A percentile compares a stretch with the other conserved stretches of the same genome.
Evolutionary conservation across 1,140 invertebrate genomes (phyloP).

Genomic region (Bradysia coprophila): DNA sequence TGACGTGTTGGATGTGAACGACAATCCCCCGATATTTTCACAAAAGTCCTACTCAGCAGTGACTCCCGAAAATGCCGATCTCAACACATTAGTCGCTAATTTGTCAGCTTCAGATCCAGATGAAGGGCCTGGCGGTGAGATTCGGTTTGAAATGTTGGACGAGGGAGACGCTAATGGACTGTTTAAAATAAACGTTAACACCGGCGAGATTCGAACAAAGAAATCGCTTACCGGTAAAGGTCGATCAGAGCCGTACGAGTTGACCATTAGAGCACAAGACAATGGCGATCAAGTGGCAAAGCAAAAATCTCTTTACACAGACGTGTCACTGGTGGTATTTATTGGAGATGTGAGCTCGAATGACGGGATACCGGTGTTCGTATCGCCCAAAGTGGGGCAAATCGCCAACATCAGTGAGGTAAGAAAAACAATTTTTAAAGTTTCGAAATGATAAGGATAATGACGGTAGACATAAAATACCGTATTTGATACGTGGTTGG

Average conservation of each 20-base stretch:
- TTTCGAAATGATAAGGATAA: slow-evolving; percentile 1
- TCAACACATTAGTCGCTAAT: slow-evolving; percentile 44
- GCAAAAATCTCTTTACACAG: slow-evolving; percentile 29
- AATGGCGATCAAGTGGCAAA: slow-evolving; percentile 35
- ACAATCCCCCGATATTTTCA: slow-evolving; percentile 39
- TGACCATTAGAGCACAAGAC: slow-evolving; percentile 50
- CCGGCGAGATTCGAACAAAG: slow-evolving; percentile 44
- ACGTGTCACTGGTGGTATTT: slow-evolving; percentile 42
- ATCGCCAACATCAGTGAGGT: slow-evolving; percentile 50
- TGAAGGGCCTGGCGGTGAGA: slow-evolving; percentile 42
- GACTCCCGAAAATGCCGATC: slow-evolving; percentile 46
- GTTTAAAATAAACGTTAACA: slow-evolving; percentile 44
- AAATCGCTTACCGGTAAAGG: slow-evolving; percentile 54
- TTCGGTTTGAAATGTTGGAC: slow-evolving; percentile 48
- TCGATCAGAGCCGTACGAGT: slow-evolving; percentile 48
- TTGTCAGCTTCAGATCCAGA: slow-evolving; percentile 64
- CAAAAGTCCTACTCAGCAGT: slow-evolving; percentile 28
- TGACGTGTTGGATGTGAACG: slow-evolving; percentile 64
- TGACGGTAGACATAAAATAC: background rate
- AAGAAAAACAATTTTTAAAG: slow-evolving; percentile 6
- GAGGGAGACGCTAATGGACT: slow-evolving; percentile 48
- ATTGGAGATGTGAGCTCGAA: slow-evolving; percentile 69
- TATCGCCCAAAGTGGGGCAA: slow-evolving; percentile 49
- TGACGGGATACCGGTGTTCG: slow-evolving; percentile 61
- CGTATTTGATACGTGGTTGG: slow-evolving; percentile 3